Conservation (phyloP, 1,140 invertebrate species). For the Heterodera carotae region DNA sequence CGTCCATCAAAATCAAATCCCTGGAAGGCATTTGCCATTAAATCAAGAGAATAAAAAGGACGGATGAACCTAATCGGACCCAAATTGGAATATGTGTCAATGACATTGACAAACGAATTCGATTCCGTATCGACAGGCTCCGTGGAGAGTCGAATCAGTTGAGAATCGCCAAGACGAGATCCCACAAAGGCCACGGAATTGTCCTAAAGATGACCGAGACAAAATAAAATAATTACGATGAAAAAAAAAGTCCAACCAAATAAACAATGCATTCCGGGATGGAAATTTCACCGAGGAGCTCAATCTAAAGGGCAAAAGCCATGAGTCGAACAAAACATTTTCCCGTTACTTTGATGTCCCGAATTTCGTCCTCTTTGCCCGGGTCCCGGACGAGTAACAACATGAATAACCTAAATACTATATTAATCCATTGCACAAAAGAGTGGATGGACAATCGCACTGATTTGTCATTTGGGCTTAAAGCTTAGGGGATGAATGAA, state of each 20-base stretch:
- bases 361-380: conserved; percentile 32
- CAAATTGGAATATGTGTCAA: conserved; percentile 95
- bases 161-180: conserved; percentile 91
- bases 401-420: conserved; percentile 77
- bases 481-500: too few species aligned
- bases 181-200: conserved; percentile 88
- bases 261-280: conserved; percentile 99
- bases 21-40: not conserved
- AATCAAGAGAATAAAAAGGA: not conserved
- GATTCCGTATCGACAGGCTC: conserved; percentile 78
- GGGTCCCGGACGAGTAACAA: conserved; percentile 79
- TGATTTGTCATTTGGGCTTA: too few species aligned
- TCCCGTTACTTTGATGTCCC: conserved; percentile 31
- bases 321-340: not conserved
- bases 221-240: too few species aligned
- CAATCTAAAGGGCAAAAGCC: conserved; percentile 40
- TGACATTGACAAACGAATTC: conserved; percentile 82
- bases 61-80: conserved; percentile 97
- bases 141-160: conserved; percentile 85
- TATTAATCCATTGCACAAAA: too few species aligned
- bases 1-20: conserved; percentile 73
- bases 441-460: too few species aligned
- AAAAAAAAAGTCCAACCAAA: conserved; percentile 72
- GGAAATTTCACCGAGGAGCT: conserved; percentile 77
- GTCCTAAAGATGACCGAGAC: not conserved